phyloP scores from a whole-genome alignment of 1,140 invertebrate genomes.

The Rhagoletis pomonella region DNA sequence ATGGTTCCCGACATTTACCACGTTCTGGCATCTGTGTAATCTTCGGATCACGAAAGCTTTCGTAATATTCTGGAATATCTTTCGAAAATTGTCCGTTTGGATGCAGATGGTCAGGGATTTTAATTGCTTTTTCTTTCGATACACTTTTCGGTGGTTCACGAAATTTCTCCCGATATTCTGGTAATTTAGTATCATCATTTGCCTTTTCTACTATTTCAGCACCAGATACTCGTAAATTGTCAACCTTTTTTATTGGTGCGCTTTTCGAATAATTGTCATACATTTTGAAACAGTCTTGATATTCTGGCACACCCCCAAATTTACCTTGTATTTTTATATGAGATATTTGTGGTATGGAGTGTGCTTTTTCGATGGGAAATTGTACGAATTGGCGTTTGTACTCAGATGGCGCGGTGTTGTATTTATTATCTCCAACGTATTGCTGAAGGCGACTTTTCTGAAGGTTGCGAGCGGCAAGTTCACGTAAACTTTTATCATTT shows the following conservation, averaged over 20 bases:
- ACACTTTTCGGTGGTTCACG: slow-evolving; percentile 67
- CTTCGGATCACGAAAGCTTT: slow-evolving; percentile 73
- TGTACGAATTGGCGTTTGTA: slow-evolving; percentile 69
- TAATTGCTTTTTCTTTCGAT: slow-evolving; percentile 65
- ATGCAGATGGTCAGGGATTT: slow-evolving; percentile 68
- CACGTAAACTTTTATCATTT: slow-evolving; percentile 61
- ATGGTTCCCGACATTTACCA: slow-evolving; percentile 69
- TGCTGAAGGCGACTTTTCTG: slow-evolving; percentile 66
- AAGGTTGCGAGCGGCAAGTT: slow-evolving; percentile 65
- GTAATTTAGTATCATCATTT: slow-evolving; percentile 56
- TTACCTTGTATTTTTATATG: slow-evolving; percentile 70
- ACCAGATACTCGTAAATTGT: slow-evolving; percentile 69
- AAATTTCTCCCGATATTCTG: slow-evolving; percentile 71
- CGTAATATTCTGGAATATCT: slow-evolving; percentile 71
- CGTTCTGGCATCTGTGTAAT: slow-evolving; percentile 71
- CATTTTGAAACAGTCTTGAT: slow-evolving; percentile 71
- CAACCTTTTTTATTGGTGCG: slow-evolving; percentile 70
- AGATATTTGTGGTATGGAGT: slow-evolving; percentile 72
- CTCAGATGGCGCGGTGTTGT: slow-evolving; percentile 64
- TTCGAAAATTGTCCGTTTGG: slow-evolving; percentile 69
- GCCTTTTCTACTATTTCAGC: slow-evolving; percentile 56
- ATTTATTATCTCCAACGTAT: slow-evolving; percentile 57
- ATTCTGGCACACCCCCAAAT: slow-evolving; percentile 68
- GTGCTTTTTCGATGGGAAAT: slow-evolving; percentile 69
- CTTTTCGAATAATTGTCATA: slow-evolving; percentile 72